Evolutionary conservation across 2,113 vertebrate genomes (phyloP).

Genomic region (Mormyrus lacerda): DNA sequence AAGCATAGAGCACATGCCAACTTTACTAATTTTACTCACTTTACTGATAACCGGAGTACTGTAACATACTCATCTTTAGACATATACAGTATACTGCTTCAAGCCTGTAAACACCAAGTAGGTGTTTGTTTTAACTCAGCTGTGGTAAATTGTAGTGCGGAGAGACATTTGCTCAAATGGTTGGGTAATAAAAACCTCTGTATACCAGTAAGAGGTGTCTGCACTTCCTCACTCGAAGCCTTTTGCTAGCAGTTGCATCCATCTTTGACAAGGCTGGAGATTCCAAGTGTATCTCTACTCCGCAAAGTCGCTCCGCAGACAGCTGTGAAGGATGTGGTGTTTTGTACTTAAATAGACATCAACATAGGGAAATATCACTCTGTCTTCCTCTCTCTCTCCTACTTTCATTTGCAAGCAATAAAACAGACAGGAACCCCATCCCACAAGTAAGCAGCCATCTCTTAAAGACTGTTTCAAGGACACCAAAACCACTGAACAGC

Average conservation of each 20-base stretch:
- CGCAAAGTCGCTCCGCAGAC: conserved; percentile 38
- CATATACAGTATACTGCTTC: conserved; percentile 41
- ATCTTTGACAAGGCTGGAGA: conserved; percentile 54
- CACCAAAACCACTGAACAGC: neutral
- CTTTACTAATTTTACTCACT: neutral
- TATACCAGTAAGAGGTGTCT: conserved; percentile 48
- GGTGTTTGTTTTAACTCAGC: conserved; percentile 58
- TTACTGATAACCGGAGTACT: neutral
- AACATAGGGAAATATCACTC: conserved; percentile 8
- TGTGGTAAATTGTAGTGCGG: conserved; percentile 43
- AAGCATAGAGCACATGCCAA: neutral
- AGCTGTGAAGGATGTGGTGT: conserved; percentile 42
- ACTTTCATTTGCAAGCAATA: neutral
- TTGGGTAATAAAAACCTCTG: conserved; percentile 56
- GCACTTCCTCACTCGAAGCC: conserved; percentile 52
- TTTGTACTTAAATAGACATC: conserved; percentile 34
- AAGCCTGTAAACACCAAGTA: conserved; percentile 54
- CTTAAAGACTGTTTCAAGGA: neutral
- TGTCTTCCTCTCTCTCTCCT: neutral
- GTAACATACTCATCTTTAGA: neutral
- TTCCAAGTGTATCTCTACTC: conserved; percentile 56
- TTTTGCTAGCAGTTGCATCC: conserved; percentile 66
- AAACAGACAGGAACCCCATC: neutral
- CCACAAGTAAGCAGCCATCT: neutral
- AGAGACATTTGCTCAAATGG: conserved; percentile 43